Percentiles rank a stretch among this genome's conserved stretches.
phyloP scores from a whole-genome alignment of 2,113 vertebrate genomes.

The Planiliza haematocheilus region DNA sequence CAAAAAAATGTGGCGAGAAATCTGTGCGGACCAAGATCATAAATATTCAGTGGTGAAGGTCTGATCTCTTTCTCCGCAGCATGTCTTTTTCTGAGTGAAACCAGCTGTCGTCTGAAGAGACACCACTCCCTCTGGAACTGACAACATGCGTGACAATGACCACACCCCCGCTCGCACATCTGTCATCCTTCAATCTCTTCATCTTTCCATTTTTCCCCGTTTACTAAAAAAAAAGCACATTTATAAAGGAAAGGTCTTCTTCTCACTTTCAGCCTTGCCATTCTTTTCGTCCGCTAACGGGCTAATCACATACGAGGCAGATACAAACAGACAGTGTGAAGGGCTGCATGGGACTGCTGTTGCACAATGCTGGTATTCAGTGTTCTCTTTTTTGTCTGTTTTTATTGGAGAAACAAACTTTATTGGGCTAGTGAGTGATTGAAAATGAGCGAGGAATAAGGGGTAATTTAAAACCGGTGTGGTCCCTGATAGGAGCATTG shows the following conservation, averaged over 20 bases:
- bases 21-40: slow-evolving; percentile 68
- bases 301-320: slow-evolving; percentile 23
- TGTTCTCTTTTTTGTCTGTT: slow-evolving; percentile 60
- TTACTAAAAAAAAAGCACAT: slow-evolving; percentile 5
- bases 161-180: slow-evolving; percentile 71
- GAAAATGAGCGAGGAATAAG: slow-evolving; percentile 67
- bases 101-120: slow-evolving; percentile 74
- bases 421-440: slow-evolving; percentile 78
- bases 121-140: slow-evolving; percentile 69
- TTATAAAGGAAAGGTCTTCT: slow-evolving; percentile 18
- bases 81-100: slow-evolving; percentile 73
- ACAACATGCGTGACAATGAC: slow-evolving; percentile 74
- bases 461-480: slow-evolving; percentile 79
- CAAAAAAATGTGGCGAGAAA: slow-evolving; percentile 76
- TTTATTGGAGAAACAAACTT: slow-evolving; percentile 69
- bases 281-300: slow-evolving; percentile 4
- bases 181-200: slow-evolving; percentile 71
- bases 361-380: slow-evolving; percentile 57
- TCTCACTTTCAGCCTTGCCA: slow-evolving; percentile 24
- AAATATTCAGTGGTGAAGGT: slow-evolving; percentile 80
- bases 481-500: slow-evolving; percentile 78
- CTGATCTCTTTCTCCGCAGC: slow-evolving; percentile 63
- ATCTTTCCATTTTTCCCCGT: slow-evolving; percentile 45
- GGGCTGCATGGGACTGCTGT: slow-evolving; percentile 24
- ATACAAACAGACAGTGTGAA: slow-evolving; percentile 40